Evolutionary conservation across 92 coral and sea anemone species (phyloP).

Genomic region (Epizoanthus stellaris): DNA sequence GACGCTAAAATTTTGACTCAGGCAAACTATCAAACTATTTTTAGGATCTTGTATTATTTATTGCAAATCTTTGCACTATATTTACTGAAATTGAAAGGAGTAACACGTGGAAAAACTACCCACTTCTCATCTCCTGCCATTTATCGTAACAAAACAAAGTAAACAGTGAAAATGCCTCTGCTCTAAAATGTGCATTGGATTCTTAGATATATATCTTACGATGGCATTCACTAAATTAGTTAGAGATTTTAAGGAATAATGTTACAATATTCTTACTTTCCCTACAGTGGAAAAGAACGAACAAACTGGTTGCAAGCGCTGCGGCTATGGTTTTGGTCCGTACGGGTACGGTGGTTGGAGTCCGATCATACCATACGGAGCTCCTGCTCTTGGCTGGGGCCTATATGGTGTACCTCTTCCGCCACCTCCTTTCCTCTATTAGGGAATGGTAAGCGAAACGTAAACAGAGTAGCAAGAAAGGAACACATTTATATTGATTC

Average conservation of each 20-base stretch:
- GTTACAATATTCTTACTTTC: background rate
- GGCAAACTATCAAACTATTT: no score
- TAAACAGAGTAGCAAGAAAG: background rate
- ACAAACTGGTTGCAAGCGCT: conserved; percentile 9
- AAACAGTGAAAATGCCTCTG: background rate
- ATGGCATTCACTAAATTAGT: no score
- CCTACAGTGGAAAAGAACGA: conserved; percentile 20
- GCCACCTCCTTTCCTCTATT: background rate
- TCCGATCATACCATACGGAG: conserved; percentile 22
- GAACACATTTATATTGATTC: no score
- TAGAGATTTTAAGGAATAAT: no score
- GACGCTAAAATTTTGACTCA: no score
- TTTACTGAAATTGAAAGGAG: background rate
- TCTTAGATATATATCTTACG: no score
- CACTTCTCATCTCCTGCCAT: background rate
- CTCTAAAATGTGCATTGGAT: no score
- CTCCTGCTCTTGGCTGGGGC: background rate
- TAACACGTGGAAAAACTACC: no score
- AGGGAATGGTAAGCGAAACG: background rate
- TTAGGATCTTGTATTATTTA: background rate
- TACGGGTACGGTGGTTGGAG: conserved; percentile 20
- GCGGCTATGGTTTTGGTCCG: conserved; percentile 9
- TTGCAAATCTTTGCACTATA: background rate
- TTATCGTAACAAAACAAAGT: background rate
- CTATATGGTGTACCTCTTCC: background rate